Evolutionary conservation across 2,797 vertebrate genomes (phyloP).

Genomic region (Leuciscus waleckii): DNA sequence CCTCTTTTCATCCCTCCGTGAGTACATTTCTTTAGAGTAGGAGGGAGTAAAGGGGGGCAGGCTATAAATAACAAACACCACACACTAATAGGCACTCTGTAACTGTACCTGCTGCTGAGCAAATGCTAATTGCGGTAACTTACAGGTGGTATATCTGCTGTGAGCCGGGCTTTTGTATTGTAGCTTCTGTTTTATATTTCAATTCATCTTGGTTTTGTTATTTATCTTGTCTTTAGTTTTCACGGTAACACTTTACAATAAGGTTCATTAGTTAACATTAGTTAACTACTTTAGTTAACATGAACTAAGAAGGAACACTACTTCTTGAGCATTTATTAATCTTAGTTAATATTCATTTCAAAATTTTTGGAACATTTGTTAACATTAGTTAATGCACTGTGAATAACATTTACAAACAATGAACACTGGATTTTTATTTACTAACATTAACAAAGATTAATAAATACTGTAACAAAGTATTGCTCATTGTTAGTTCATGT

Average conservation of each 20-base stretch:
- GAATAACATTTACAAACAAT: too few relatives aligned
- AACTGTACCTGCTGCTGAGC: constrained; percentile 24
- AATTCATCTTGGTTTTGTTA: background rate
- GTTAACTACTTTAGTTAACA: too few relatives aligned
- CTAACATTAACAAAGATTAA: too few relatives aligned
- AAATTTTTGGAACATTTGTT: too few relatives aligned
- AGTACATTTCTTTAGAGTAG: constrained; percentile 36
- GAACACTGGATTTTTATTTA: too few relatives aligned
- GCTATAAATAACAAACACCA: constrained; percentile 58
- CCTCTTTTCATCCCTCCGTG: background rate
- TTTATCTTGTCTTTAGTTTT: background rate
- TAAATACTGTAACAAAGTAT: too few relatives aligned
- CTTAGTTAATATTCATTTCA: too few relatives aligned
- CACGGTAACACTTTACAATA: background rate
- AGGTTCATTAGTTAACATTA: too few relatives aligned
- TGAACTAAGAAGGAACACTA: too few relatives aligned
- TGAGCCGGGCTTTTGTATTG: background rate
- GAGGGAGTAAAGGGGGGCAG: constrained; percentile 28
- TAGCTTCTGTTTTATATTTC: background rate
- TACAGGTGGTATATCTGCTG: constrained; percentile 37
- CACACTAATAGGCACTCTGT: constrained; percentile 47
- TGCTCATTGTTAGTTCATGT: too few relatives aligned
- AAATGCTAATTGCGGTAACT: constrained; percentile 22
- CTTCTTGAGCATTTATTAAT: too few relatives aligned
- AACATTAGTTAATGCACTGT: too few relatives aligned